phyloP scores from a whole-genome alignment of 2,888 invertebrate species.

The Oscheius onirici region DNA sequence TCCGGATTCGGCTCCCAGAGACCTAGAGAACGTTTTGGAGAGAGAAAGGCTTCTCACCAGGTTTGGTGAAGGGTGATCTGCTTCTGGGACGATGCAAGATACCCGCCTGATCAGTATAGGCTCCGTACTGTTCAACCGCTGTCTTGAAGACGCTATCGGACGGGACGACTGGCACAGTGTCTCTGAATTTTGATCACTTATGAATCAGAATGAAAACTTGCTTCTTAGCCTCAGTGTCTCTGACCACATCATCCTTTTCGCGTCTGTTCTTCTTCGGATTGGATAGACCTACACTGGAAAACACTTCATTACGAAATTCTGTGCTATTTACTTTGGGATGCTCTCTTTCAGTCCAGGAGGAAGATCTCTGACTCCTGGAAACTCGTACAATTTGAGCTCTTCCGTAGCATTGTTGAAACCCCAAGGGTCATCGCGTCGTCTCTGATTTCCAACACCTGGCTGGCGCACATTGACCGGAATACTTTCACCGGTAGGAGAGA shows the following conservation, averaged over 20 bases:
- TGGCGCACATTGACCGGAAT: conserved; percentile 42
- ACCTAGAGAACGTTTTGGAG: conserved; percentile 36
- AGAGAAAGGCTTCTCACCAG: conserved; percentile 42
- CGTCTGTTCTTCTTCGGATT: not conserved
- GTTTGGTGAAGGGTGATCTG: conserved; percentile 65
- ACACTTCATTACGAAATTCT: not conserved
- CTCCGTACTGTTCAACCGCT: conserved; percentile 42
- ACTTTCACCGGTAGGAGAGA: conserved; percentile 47
- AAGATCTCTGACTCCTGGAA: conserved; percentile 14
- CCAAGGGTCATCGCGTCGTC: conserved; percentile 12
- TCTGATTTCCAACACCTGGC: conserved; percentile 29
- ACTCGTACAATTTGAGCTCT: not conserved
- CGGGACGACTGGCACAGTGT: conserved; percentile 48
- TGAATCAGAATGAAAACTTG: not conserved
- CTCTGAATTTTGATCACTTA: conserved; percentile 25
- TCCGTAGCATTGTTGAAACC: conserved; percentile 12
- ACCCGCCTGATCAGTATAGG: conserved; percentile 53
- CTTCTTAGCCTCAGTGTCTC: conserved; percentile 36
- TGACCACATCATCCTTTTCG: conserved; percentile 27
- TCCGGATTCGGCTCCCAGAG: conserved; percentile 65
- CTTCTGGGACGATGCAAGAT: conserved; percentile 60
- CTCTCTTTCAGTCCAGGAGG: conserved; percentile 17
- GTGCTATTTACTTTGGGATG: conserved; percentile 20
- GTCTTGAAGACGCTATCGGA: conserved; percentile 50
- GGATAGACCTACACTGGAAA: conserved; percentile 6